phyloP scores from a whole-genome alignment of 2,888 invertebrate species.

The Danaus chrysippus region DNA sequence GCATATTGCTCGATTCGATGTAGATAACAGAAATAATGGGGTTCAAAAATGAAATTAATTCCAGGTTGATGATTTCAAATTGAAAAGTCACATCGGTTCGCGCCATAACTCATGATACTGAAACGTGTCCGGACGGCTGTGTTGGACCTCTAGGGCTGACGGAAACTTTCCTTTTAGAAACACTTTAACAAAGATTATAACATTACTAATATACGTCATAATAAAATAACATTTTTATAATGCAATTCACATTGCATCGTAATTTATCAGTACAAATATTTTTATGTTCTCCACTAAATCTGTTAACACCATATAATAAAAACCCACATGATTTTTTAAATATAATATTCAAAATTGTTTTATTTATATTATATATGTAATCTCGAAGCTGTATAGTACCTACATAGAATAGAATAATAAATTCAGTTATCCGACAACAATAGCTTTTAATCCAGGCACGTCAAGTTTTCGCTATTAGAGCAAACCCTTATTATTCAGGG shows the following conservation, averaged over 20 bases:
- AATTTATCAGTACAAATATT: no score
- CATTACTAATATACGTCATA: no score
- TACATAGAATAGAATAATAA: background rate
- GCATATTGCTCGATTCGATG: conserved; percentile 74
- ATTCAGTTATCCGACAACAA: conserved; percentile 6
- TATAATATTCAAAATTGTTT: background rate
- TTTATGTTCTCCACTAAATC: no score
- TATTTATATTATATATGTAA: background rate
- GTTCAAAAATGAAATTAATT: conserved; percentile 80
- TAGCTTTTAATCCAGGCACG: background rate
- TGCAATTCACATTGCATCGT: no score
- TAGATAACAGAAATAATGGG: conserved; percentile 79
- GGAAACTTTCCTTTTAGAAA: conserved; percentile 9
- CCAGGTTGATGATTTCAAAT: conserved; percentile 80
- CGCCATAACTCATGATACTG: conserved; percentile 78
- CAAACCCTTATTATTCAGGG: conserved; percentile 7
- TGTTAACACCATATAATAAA: no score
- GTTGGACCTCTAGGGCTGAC: conserved; percentile 69
- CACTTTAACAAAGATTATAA: no score
- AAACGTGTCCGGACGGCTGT: conserved; percentile 77
- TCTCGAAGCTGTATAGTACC: background rate
- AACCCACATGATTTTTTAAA: no score
- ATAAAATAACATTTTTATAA: no score
- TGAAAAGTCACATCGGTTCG: conserved; percentile 80
- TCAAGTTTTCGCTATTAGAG: conserved; percentile 12